Conservation (phyloP, 2,113 vertebrate genomes). For the Reinhardtius hippoglossoides region DNA sequence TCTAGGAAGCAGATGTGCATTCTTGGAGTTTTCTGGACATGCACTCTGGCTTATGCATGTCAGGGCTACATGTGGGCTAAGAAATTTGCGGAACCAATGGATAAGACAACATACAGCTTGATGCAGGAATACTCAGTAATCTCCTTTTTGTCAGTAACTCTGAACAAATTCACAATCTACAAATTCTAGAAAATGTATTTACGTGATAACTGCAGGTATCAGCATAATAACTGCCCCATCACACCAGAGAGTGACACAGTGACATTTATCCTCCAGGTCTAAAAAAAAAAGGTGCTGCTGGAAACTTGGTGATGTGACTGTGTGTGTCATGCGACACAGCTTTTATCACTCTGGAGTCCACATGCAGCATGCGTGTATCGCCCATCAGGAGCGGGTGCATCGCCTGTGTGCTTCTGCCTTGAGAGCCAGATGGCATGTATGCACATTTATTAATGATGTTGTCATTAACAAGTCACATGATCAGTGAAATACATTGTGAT, state of each 20-base stretch:
- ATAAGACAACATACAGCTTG: too few species aligned
- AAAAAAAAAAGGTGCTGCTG: not conserved
- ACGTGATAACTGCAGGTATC: not conserved
- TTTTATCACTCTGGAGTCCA: too few species aligned
- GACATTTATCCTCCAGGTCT: not conserved
- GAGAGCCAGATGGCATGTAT: too few species aligned
- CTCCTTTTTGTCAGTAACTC: not conserved
- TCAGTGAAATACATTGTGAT: too few species aligned
- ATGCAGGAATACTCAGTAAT: not conserved
- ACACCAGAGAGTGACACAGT: not conserved
- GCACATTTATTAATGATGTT: too few species aligned
- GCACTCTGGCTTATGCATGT: too few species aligned
- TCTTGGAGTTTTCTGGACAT: not conserved
- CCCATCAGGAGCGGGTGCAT: too few species aligned
- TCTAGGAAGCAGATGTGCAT: not conserved
- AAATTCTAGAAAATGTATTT: not conserved
- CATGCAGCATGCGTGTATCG: too few species aligned
- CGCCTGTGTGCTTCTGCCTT: too few species aligned
- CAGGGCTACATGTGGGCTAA: not conserved
- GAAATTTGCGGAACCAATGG: too few species aligned
- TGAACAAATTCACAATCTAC: not conserved
- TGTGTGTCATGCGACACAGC: not conserved
- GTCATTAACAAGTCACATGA: too few species aligned
- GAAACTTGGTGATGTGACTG: not conserved
- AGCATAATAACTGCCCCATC: not conserved